Evolutionary conservation across 1,140 invertebrate genomes (phyloP).

Genomic region (Procambarus virginalis): DNA sequence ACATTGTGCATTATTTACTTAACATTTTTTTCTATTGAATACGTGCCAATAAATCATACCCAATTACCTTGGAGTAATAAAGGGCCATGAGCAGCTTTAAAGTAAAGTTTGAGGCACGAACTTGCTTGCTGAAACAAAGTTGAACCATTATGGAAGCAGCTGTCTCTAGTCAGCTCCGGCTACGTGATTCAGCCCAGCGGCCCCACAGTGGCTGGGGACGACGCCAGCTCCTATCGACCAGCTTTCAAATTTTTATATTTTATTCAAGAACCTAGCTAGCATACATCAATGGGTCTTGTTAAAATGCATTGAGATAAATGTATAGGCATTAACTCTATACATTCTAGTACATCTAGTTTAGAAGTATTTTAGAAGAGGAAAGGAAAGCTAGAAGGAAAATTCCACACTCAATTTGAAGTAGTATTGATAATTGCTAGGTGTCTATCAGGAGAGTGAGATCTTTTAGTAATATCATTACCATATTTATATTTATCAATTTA

Average conservation of each 20-base stretch:
- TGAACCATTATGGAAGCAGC: conserved; percentile 47
- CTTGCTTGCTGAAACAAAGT: neutral
- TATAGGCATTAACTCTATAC: neutral
- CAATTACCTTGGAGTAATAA: neutral
- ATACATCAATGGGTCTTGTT: conserved; percentile 23
- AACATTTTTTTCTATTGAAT: neutral
- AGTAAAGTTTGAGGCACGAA: neutral
- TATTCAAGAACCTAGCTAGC: conserved; percentile 68
- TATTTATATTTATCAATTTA: neutral
- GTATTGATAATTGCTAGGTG: conserved; percentile 55
- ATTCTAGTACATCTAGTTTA: neutral
- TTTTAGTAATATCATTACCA: neutral
- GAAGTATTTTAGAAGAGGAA: neutral
- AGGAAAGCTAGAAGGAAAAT: conserved; percentile 51
- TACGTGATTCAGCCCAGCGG: conserved; percentile 69
- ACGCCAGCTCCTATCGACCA: conserved; percentile 70
- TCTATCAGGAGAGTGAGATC: conserved; percentile 20
- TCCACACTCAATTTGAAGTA: conserved; percentile 47
- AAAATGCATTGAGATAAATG: conserved; percentile 16
- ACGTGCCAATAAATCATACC: neutral
- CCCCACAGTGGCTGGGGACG: conserved; percentile 68
- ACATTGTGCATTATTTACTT: neutral
- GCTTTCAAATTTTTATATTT: conserved; percentile 71
- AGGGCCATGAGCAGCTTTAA: neutral
- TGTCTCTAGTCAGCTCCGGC: conserved; percentile 64